A percentile compares a stretch with the other conserved stretches of the same genome.
These are phyloP conservation scores for Synchiropus splendidus DNA, from an alignment of 2,113 vertebrate genomes.

Conservation along the genomic window DNA sequence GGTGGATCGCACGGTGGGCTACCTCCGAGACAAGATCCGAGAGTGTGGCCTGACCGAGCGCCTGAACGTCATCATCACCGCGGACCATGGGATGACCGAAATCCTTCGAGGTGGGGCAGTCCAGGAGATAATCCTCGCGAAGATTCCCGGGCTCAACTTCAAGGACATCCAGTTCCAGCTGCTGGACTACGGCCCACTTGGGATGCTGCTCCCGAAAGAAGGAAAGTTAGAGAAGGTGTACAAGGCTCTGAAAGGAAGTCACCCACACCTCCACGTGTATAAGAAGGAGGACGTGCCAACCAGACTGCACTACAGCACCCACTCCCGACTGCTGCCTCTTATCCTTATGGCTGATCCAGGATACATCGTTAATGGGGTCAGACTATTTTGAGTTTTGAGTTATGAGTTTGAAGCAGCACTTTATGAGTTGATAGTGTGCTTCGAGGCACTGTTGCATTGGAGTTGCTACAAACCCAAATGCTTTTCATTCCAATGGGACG, in stretches of 20 bases:
- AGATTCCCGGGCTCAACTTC: conserved; percentile 66
- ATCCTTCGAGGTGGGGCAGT: conserved; percentile 37
- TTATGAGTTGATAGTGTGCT: too few species aligned
- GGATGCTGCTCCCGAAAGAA: conserved; percentile 73
- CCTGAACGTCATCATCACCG: conserved; percentile 77
- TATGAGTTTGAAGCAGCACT: too few species aligned
- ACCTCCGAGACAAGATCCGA: conserved; percentile 61
- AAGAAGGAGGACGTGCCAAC: conserved; percentile 75
- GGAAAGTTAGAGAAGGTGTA: conserved; percentile 73
- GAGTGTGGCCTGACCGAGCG: conserved; percentile 40
- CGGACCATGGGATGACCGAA: conserved; percentile 79
- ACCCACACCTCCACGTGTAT: conserved; percentile 74
- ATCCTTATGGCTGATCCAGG: conserved; percentile 71
- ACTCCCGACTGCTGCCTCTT: conserved; percentile 70
- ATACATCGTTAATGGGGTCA: conserved; percentile 81
- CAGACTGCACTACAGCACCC: conserved; percentile 66
- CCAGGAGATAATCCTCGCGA: not conserved
- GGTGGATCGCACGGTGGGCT: conserved; percentile 79
- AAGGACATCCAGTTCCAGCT: conserved; percentile 72
- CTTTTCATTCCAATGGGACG: too few species aligned
- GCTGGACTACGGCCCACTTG: conserved; percentile 73
- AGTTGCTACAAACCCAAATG: too few species aligned
- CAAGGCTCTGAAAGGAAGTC: conserved; percentile 59
- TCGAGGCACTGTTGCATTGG: too few species aligned
- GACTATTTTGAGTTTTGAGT: too few species aligned